A percentile compares a stretch with the other conserved stretches of the same genome.
Conservation (phyloP, 2,113 vertebrate species). For the Phycodurus eques region DNA sequence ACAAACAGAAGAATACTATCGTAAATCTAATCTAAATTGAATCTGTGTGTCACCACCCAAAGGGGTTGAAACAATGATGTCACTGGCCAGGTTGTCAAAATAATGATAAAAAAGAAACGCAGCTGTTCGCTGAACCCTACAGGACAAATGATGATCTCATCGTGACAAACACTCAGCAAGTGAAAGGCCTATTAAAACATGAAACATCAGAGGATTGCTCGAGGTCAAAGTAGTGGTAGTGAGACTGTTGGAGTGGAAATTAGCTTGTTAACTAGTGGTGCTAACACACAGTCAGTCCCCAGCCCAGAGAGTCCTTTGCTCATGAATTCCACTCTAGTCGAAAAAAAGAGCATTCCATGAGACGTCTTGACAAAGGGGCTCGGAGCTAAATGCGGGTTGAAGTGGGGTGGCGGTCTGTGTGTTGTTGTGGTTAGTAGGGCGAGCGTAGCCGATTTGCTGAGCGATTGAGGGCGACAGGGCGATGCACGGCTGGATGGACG, state of each 20-base stretch:
- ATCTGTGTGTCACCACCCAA: neutral
- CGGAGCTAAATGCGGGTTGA: conserved; percentile 2
- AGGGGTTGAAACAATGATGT: conserved; percentile 18
- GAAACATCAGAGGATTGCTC: conserved; percentile 6
- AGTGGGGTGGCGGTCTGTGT: neutral
- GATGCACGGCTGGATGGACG: conserved; percentile 26
- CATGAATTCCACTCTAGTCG: conserved; percentile 33
- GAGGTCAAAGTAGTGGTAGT: neutral
- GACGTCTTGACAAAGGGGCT: conserved; percentile 30
- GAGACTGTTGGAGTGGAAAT: neutral
- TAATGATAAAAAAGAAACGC: conserved; percentile 9
- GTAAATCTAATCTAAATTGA: neutral
- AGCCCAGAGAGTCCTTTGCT: conserved; percentile 28
- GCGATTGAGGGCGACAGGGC: conserved; percentile 42
- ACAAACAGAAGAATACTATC: neutral
- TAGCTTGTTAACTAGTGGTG: conserved; percentile 5
- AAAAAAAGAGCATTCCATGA: conserved; percentile 25
- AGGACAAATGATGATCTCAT: conserved; percentile 24
- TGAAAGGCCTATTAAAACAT: conserved; percentile 29
- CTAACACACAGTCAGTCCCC: conserved; percentile 5
- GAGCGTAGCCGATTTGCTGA: conserved; percentile 22
- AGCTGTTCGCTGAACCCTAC: conserved; percentile 14
- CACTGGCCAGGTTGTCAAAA: conserved; percentile 20
- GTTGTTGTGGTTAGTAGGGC: conserved; percentile 32
- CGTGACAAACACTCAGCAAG: conserved; percentile 7